A percentile compares a stretch with the other conserved stretches of the same genome.
These are phyloP conservation scores for Nasonovia ribisnigri DNA, from an alignment of 2,888 invertebrate genomes.

Conservation along the genomic window DNA sequence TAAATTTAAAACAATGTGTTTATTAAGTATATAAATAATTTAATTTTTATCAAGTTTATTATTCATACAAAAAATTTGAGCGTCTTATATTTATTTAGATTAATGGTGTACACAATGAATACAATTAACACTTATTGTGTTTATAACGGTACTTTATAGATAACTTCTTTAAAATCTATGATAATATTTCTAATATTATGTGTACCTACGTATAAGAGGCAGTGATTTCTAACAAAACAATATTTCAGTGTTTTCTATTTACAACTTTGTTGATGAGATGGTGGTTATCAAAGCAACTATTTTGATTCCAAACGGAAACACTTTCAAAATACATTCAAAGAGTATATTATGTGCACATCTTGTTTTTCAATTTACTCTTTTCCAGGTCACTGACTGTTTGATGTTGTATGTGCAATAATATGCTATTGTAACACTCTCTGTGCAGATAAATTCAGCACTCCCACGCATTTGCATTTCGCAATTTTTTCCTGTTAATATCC, in stretches of 20 bases:
- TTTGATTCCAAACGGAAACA: slow-evolving; percentile 14
- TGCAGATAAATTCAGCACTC: not conserved
- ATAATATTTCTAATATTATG: not conserved
- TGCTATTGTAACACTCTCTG: not conserved
- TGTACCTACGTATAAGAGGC: not conserved
- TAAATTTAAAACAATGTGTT: not conserved
- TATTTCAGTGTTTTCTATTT: not conserved
- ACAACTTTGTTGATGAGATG: not conserved
- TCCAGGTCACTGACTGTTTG: slow-evolving; percentile 4
- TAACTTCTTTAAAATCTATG: not conserved
- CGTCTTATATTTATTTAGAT: not conserved
- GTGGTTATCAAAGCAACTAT: not conserved
- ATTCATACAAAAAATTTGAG: not conserved
- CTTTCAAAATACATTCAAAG: slow-evolving; percentile 13
- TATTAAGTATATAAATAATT: not conserved
- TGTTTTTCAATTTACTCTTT: not conserved
- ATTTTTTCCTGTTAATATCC: not conserved
- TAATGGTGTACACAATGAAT: not conserved
- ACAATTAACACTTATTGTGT: not conserved
- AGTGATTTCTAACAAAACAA: not conserved
- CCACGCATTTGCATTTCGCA: not conserved
- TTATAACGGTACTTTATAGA: not conserved
- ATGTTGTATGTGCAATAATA: not conserved
- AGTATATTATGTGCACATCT: not conserved
- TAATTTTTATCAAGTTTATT: not conserved